Conservation (phyloP, 1,140 invertebrate genomes). For the Drosophila eugracilis region DNA sequence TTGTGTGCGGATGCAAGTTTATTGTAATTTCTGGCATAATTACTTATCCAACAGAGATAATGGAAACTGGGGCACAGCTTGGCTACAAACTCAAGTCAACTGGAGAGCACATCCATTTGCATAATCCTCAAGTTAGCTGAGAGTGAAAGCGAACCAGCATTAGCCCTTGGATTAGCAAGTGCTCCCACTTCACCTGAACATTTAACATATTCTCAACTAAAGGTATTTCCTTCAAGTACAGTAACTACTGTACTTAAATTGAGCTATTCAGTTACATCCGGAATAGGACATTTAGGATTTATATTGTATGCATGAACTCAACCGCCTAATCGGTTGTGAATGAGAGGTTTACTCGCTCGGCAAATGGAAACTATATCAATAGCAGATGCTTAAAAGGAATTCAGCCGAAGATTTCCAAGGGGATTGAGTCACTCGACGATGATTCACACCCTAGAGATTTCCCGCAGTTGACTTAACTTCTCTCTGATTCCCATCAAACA, state of each 20-base stretch:
- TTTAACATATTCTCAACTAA: not conserved
- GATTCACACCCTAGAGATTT: slow-evolving; percentile 1
- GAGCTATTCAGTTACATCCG: not conserved
- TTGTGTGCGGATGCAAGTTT: slow-evolving; percentile 54
- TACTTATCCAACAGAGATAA: slow-evolving; percentile 72
- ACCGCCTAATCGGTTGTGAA: slow-evolving; percentile 31
- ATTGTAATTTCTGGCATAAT: slow-evolving; percentile 74
- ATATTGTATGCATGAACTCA: slow-evolving; percentile 12
- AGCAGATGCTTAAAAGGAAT: slow-evolving; percentile 4
- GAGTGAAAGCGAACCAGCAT: slow-evolving; percentile 14
- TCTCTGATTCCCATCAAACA: slow-evolving; percentile 8
- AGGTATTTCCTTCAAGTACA: not conserved
- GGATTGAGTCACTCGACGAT: slow-evolving; percentile 3
- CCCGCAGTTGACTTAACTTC: slow-evolving; percentile 37
- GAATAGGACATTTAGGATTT: not conserved
- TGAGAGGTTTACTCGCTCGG: slow-evolving; percentile 13
- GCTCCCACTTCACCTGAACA: not conserved
- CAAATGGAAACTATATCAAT: slow-evolving; percentile 18
- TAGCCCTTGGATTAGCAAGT: slow-evolving; percentile 34
- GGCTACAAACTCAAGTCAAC: slow-evolving; percentile 27
- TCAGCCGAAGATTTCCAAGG: slow-evolving; percentile 3
- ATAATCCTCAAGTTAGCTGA: slow-evolving; percentile 50
- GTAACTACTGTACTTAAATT: not conserved
- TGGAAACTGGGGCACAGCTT: slow-evolving; percentile 40
- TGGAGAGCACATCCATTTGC: slow-evolving; percentile 50